Evolutionary conservation across 2,888 invertebrate genomes (phyloP).

Genomic region (Cordylochernes scorpioides): DNA sequence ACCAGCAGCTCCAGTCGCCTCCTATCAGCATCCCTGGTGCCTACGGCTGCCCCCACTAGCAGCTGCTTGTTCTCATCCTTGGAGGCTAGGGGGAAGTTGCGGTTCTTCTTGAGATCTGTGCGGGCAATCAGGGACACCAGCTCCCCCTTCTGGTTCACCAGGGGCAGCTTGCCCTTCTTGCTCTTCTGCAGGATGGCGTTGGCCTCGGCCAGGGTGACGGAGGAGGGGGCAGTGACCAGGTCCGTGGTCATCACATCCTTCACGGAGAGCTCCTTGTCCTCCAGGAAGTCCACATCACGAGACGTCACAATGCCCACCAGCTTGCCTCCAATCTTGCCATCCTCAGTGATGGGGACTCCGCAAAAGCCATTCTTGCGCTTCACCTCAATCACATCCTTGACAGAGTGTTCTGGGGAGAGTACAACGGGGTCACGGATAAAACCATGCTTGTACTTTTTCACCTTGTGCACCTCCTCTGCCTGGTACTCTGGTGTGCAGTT

Average conservation of each 20-base stretch:
- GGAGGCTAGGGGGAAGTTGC: slow-evolving; percentile 83
- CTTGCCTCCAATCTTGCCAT: slow-evolving; percentile 71
- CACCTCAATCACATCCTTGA: slow-evolving; percentile 61
- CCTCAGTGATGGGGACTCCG: slow-evolving; percentile 84
- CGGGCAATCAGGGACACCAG: slow-evolving; percentile 83
- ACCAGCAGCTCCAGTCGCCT: slow-evolving; percentile 48
- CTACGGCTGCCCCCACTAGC: slow-evolving; percentile 74
- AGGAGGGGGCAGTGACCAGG: slow-evolving; percentile 63
- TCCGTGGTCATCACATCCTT: slow-evolving; percentile 54
- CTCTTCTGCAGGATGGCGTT: slow-evolving; percentile 80
- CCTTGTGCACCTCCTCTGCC: slow-evolving; percentile 79
- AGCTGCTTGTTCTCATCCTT: slow-evolving; percentile 88
- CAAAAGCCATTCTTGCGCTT: slow-evolving; percentile 77
- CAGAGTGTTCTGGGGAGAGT: slow-evolving; percentile 60
- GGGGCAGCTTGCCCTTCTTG: slow-evolving; percentile 59
- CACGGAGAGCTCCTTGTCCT: slow-evolving; percentile 15
- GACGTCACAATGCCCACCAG: slow-evolving; percentile 90
- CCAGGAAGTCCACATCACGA: slow-evolving; percentile 80
- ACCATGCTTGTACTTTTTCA: slow-evolving; percentile 97
- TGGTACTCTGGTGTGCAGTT: slow-evolving; percentile 84
- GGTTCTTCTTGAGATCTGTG: slow-evolving; percentile 88
- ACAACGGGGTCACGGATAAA: slow-evolving; percentile 92
- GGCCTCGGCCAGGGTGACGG: slow-evolving; percentile 70
- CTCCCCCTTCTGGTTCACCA: slow-evolving; percentile 37
- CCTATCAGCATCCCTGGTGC: slow-evolving; percentile 59